These are phyloP conservation scores for Onychostruthus taczanowskii DNA, from an alignment of 2,113 vertebrate genomes.

Conservation along the genomic window DNA sequence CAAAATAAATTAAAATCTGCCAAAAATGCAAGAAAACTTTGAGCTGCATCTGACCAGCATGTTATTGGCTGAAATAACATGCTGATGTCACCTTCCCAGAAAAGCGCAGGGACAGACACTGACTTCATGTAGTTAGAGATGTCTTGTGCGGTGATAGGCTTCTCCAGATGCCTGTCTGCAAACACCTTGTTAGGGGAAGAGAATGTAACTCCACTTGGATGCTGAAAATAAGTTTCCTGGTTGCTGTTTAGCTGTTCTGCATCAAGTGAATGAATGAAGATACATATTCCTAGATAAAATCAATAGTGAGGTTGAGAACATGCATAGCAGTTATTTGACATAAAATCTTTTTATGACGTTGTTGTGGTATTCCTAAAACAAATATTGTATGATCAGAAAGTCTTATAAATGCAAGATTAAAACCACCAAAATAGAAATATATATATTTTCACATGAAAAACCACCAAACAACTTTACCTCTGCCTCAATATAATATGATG, in stretches of 20 bases:
- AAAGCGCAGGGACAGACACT: background rate
- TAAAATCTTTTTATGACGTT: background rate
- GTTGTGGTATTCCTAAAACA: constrained; percentile 28
- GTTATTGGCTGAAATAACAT: background rate
- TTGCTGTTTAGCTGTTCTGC: background rate
- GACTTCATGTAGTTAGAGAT: background rate
- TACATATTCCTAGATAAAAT: background rate
- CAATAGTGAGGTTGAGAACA: background rate
- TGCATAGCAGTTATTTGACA: background rate
- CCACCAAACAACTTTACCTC: background rate
- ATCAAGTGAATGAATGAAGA: background rate
- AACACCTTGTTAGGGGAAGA: background rate
- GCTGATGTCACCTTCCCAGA: background rate
- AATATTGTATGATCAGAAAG: background rate
- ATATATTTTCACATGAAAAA: background rate
- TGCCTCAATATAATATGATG: rapidly evolving
- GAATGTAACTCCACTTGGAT: background rate
- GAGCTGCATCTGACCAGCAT: background rate
- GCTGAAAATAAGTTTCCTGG: background rate
- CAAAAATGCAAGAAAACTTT: background rate
- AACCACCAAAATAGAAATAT: background rate
- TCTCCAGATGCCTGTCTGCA: background rate
- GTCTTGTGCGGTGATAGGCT: background rate
- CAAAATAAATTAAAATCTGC: background rate
- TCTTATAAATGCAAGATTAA: background rate